Conservation (phyloP, 92 coral and sea anemone genomes). For the Plumapathes pennacea region DNA sequence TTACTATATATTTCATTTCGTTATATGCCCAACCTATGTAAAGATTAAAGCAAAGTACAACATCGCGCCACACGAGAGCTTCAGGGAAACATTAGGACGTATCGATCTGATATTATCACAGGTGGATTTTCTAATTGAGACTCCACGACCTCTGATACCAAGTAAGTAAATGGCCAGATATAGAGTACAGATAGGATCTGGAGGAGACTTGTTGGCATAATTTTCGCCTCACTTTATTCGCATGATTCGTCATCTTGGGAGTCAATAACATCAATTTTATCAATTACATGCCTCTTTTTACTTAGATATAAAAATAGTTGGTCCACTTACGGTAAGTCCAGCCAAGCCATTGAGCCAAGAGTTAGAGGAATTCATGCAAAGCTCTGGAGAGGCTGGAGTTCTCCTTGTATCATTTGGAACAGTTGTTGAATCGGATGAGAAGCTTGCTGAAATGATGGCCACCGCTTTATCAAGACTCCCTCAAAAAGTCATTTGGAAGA, state of each 20-base stretch:
- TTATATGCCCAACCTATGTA: slow-evolving; percentile 1
- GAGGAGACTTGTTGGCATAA: no score
- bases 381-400: slow-evolving; percentile 44
- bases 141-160: slow-evolving; percentile 35
- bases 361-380: slow-evolving; percentile 33
- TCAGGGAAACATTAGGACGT: slow-evolving; percentile 18
- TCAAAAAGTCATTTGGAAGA: slow-evolving; percentile 50
- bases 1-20: neutral
- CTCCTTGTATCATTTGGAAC: slow-evolving; percentile 37
- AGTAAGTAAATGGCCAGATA: no score
- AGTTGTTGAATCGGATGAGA: slow-evolving; percentile 22
- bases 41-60: slow-evolving; percentile 24
- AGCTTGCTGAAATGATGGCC: slow-evolving; percentile 22
- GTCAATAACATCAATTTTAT: no score
- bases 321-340: slow-evolving; percentile 28
- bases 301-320: slow-evolving; percentile 33
- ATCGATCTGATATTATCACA: slow-evolving; percentile 39
- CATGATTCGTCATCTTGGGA: no score
- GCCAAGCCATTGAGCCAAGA: slow-evolving; percentile 25
- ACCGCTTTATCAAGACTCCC: slow-evolving; percentile 42
- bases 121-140: slow-evolving; percentile 25
- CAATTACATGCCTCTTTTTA: no score
- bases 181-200: no score
- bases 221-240: no score
- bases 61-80: slow-evolving; percentile 31